Base-by-base conservation (phyloP, 92 coral and sea anemone species). In the Actinostola sp. region DNA sequence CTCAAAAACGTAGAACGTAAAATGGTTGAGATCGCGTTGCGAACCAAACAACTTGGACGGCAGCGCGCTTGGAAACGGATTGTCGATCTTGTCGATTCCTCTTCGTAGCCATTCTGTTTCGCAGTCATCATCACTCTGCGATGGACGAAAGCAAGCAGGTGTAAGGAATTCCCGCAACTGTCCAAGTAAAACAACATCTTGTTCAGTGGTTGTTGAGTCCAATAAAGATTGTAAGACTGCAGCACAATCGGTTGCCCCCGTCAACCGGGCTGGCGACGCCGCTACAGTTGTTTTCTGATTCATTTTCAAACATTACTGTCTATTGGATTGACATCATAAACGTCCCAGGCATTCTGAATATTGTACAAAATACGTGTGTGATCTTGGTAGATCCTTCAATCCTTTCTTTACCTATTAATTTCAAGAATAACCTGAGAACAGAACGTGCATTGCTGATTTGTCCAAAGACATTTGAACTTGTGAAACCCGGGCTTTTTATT, bases 1-100 rank as follows among this genome's bases (percentile, higher is more conserved):
- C 61, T 94, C 98, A 76, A 91, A 92, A 34, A 92, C 80, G 77
- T 94, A 94, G 49, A 92, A 92, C 16, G 98, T 94, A 31, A 94
- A 94, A 38, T 69, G 75, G 49, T 92, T 83, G 2, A 94, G 76
- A 20, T 91, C 80, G 27, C 81, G 78, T 58, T 94, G 97, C 16
- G 42, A 44, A 49, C 29, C 75, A 34, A 85, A 70, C 51, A 84
- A 68, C 32, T 69, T 69, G 66, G 84, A 91, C 17, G 97, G 98
- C 25, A 78, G 74, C 42, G 70, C 70, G 27, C 70, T 61, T 19
- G 97, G 98, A 76, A 91, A 94, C 46, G 98, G 98, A 63, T 94
- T 85, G 12, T 48, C 73, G 36, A 38, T 56, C 20, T 80, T 84
- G 23, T 70, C 70, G 23, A 84, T 65, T 27, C 87, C 96, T 49